These are phyloP conservation scores for Meliscaeva auricollis DNA, from an alignment of 2,888 invertebrate species.

Conservation along the genomic window DNA sequence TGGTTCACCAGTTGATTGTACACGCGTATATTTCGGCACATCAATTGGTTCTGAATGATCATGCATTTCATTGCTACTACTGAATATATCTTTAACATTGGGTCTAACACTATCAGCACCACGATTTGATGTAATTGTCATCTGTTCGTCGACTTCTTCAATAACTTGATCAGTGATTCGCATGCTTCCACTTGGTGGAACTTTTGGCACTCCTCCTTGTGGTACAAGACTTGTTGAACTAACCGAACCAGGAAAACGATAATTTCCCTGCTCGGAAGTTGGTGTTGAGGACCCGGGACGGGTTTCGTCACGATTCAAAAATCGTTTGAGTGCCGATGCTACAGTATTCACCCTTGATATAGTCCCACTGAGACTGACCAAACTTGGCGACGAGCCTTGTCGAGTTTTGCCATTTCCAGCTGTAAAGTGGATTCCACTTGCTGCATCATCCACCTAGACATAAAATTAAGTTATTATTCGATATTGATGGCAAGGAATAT, in stretches of 20 bases:
- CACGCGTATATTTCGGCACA: conserved; percentile 85
- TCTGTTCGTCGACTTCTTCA: conserved; percentile 92
- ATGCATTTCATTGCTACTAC: conserved; percentile 84
- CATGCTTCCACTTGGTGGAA: conserved; percentile 84
- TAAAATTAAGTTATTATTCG: conserved; percentile 7
- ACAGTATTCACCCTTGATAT: conserved; percentile 91
- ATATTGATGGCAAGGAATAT: neutral
- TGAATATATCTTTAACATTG: conserved; percentile 87
- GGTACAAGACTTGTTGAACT: conserved; percentile 82
- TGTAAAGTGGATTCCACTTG: conserved; percentile 90
- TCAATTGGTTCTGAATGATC: conserved; percentile 87
- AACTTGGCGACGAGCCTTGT: conserved; percentile 84
- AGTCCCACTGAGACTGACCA: conserved; percentile 85
- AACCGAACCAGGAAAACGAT: conserved; percentile 83
- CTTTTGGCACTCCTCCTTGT: conserved; percentile 68
- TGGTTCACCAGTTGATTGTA: conserved; percentile 81
- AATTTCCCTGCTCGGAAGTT: conserved; percentile 80
- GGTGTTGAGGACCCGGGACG: conserved; percentile 84
- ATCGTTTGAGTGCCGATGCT: conserved; percentile 90
- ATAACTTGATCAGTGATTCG: conserved; percentile 90
- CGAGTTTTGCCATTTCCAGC: conserved; percentile 86
- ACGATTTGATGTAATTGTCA: conserved; percentile 91
- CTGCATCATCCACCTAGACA: conserved; percentile 88
- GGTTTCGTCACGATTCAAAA: conserved; percentile 91
- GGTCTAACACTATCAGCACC: conserved; percentile 86